Evolutionary conservation across 2,888 invertebrate species (phyloP).

Genomic region (Barypeithes pellucidus): DNA sequence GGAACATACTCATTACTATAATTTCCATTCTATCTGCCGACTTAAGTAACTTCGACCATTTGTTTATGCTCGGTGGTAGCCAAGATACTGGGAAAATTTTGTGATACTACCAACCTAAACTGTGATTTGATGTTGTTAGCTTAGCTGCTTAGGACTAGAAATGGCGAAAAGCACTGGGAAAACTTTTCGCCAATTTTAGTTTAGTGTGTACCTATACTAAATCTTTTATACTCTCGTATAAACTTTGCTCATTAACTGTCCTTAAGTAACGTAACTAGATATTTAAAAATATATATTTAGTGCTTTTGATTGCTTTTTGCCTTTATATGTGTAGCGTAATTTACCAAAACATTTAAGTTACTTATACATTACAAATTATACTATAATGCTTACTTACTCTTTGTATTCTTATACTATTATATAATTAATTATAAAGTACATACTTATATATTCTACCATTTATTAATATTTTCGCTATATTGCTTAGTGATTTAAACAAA

Average conservation of each 20-base stretch:
- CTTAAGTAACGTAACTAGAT: constrained; percentile 25
- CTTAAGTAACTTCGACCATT: constrained; percentile 61
- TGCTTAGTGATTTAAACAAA: constrained; percentile 51
- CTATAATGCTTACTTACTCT: constrained; percentile 65
- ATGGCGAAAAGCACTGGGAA: constrained; percentile 69
- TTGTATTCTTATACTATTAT: constrained; percentile 69
- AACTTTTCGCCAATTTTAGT: constrained; percentile 67
- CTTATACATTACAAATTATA: constrained; percentile 56
- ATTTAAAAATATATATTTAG: constrained; percentile 31
- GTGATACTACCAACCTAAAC: constrained; percentile 70
- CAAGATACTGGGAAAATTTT: constrained; percentile 71
- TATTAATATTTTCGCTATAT: constrained; percentile 69
- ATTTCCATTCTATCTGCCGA: constrained; percentile 54
- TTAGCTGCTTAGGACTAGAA: constrained; percentile 58
- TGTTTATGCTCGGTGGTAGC: constrained; percentile 69
- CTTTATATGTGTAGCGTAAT: constrained; percentile 1
- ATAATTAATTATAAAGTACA: constrained; percentile 22
- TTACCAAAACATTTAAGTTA: constrained; percentile 22
- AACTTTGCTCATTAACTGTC: constrained; percentile 48
- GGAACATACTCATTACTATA: constrained; percentile 45
- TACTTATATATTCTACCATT: constrained; percentile 47
- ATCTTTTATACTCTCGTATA: constrained; percentile 52
- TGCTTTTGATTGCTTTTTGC: constrained; percentile 38
- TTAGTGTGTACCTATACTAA: constrained; percentile 51
- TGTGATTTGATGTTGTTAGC: constrained; percentile 69